A percentile compares a stretch with the other conserved stretches of the same genome.
phyloP scores from a whole-genome alignment of 2,888 invertebrate species.

The Autographa gamma region DNA sequence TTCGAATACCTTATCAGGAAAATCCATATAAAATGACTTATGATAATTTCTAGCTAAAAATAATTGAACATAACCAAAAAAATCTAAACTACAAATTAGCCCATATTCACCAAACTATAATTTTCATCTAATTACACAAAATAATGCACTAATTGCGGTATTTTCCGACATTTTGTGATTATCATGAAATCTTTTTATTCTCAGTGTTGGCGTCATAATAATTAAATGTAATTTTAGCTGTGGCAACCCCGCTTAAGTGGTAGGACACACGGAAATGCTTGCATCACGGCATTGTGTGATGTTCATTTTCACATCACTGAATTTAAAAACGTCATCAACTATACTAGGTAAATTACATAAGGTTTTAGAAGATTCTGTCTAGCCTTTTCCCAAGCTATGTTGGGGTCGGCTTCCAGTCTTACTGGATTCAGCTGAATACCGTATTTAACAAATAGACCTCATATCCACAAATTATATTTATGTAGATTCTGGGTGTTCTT shows the following conservation, averaged over 20 bases:
- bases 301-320: neutral
- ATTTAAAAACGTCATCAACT: too few species aligned
- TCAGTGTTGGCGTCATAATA: conserved; percentile 51
- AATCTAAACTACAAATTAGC: neutral
- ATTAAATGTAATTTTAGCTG: conserved; percentile 57
- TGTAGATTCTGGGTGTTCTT: too few species aligned
- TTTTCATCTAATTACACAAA: conserved; percentile 44
- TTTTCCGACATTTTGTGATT: conserved; percentile 46
- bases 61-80: neutral
- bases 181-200: conserved; percentile 59
- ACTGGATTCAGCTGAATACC: too few species aligned
- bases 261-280: conserved; percentile 36
- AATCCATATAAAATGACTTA: too few species aligned
- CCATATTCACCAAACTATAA: conserved; percentile 1
- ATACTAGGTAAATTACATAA: too few species aligned
- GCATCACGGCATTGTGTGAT: conserved; percentile 35
- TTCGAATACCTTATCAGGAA: too few species aligned
- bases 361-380: too few species aligned
- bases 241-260: conserved; percentile 48
- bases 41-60: neutral
- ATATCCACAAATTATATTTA: too few species aligned
- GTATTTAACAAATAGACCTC: too few species aligned
- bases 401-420: too few species aligned
- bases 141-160: conserved; percentile 47
- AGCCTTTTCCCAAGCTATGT: too few species aligned